A percentile compares a stretch with the other conserved stretches of the same genome.
phyloP scores from a whole-genome alignment of 2,797 vertebrate species.

The Enteromius anoplus region DNA sequence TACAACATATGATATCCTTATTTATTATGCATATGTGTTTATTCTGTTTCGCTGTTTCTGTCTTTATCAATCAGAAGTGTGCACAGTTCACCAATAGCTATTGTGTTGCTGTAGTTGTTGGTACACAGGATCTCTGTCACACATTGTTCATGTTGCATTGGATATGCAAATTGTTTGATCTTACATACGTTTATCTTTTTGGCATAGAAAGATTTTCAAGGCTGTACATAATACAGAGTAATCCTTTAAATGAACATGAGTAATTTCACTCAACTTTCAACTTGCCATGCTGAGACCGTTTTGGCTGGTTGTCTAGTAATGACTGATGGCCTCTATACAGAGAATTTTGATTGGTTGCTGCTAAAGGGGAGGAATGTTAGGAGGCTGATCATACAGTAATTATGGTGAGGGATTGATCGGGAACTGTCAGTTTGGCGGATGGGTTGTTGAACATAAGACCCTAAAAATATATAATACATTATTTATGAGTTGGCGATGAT shows the following conservation, averaged over 20 bases:
- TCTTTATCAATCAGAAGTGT: neutral
- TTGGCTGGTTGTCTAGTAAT: neutral
- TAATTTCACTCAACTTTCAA: neutral
- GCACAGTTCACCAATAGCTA: neutral
- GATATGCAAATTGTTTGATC: neutral
- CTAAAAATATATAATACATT: slow-evolving; percentile 68
- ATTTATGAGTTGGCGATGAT: slow-evolving; percentile 76
- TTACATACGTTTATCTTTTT: neutral
- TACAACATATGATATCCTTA: neutral
- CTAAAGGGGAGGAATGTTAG: slow-evolving; percentile 6
- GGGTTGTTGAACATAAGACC: slow-evolving; percentile 44
- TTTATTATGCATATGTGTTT: neutral
- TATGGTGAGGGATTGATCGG: slow-evolving; percentile 30
- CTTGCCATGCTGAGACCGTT: neutral
- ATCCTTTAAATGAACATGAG: neutral
- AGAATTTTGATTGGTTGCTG: slow-evolving; percentile 15
- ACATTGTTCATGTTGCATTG: neutral
- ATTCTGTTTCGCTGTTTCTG: neutral
- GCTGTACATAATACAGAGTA: neutral
- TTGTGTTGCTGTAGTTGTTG: neutral
- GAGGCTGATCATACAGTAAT: slow-evolving; percentile 17
- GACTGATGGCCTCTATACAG: slow-evolving; percentile 8
- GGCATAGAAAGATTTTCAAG: neutral
- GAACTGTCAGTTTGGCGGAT: slow-evolving; percentile 8
- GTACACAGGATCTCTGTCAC: neutral